phyloP scores from a whole-genome alignment of 1,140 invertebrate species.

The Nomia melanderi region DNA sequence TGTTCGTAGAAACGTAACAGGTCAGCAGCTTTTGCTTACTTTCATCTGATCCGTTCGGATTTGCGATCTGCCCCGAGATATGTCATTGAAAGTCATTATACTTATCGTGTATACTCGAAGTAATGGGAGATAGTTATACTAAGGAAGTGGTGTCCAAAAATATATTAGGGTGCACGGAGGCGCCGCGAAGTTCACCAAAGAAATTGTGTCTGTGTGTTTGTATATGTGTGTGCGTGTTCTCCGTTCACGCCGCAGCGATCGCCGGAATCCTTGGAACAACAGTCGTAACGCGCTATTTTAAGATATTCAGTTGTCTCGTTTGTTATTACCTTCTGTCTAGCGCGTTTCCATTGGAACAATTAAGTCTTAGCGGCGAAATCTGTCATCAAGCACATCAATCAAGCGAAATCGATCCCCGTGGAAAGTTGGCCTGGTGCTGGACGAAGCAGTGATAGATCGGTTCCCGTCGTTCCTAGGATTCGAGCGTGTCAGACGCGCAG shows the following conservation, averaged over 20 bases:
- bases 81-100: constrained; percentile 10
- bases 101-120: constrained; percentile 22
- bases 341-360: too few relatives aligned
- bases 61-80: constrained; percentile 18
- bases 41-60: neutral
- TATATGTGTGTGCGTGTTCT: too few relatives aligned
- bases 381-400: too few relatives aligned
- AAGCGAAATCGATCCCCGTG: too few relatives aligned
- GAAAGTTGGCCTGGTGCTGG: too few relatives aligned
- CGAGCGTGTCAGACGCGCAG: neutral
- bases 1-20: neutral
- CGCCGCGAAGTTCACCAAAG: constrained; percentile 31
- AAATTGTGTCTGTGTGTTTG: constrained; percentile 10
- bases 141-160: constrained; percentile 61
- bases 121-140: constrained; percentile 20
- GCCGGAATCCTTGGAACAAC: neutral
- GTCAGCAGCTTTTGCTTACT: neutral
- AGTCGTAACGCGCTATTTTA: neutral
- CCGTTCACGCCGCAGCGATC: neutral
- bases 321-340: too few relatives aligned
- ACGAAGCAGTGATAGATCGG: neutral
- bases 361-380: too few relatives aligned
- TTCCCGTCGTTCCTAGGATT: constrained; percentile 17
- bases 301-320: too few relatives aligned
- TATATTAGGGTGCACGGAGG: constrained; percentile 50